phyloP scores from a whole-genome alignment of 92 coral and sea anemone species.

The Chrysogorgia sp. region DNA sequence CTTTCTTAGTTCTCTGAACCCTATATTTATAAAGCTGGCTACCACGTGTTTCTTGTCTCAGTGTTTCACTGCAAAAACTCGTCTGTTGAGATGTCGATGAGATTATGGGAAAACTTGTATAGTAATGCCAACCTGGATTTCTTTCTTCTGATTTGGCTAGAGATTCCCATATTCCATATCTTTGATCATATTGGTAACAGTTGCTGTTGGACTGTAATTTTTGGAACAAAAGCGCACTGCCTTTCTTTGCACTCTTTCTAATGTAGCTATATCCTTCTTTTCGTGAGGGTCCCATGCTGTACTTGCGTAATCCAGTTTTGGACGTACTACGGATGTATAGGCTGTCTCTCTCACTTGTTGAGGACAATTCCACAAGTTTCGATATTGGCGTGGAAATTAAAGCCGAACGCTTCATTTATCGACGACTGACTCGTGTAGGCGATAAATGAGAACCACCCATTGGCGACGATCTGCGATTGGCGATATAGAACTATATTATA shows the following conservation, averaged over 20 bases:
- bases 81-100: background rate
- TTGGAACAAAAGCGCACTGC: background rate
- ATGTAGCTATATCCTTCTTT: background rate
- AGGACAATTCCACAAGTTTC: too few relatives aligned
- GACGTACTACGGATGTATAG: background rate
- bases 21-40: too few relatives aligned
- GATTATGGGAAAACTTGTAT: slow-evolving; percentile 1
- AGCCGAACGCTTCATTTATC: too few relatives aligned
- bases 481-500: too few relatives aligned
- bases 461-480: too few relatives aligned
- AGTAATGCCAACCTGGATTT: slow-evolving; percentile 6
- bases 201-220: background rate
- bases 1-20: too few relatives aligned
- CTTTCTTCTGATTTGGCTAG: background rate
- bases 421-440: too few relatives aligned
- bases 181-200: background rate
- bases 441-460: too few relatives aligned
- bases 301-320: slow-evolving; percentile 15
- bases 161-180: background rate
- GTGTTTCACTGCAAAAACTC: too few relatives aligned
- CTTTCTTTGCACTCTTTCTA: slow-evolving; percentile 21
- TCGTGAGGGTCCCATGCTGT: slow-evolving; percentile 16
- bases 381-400: too few relatives aligned
- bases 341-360: slow-evolving; percentile 5
- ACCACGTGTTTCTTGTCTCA: too few relatives aligned